A percentile compares a stretch with the other conserved stretches of the same genome.
Conservation (phyloP, 2,797 vertebrate species). For the Saguinus oedipus region DNA sequence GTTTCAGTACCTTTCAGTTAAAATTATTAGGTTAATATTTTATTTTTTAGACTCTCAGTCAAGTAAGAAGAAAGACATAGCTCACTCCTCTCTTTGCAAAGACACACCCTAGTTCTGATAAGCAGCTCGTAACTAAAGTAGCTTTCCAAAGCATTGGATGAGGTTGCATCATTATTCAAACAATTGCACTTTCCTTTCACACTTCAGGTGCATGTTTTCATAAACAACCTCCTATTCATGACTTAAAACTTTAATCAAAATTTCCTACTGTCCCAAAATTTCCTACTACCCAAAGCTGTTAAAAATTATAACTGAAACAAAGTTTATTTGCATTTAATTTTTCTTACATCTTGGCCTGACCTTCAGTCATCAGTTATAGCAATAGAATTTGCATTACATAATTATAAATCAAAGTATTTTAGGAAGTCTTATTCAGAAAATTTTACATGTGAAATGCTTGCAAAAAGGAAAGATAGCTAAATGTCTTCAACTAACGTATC, state of each 20-base stretch:
- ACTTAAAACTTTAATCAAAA: neutral
- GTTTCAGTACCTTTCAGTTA: neutral
- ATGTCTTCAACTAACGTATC: neutral
- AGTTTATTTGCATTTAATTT: slow-evolving; percentile 13
- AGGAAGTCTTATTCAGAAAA: neutral
- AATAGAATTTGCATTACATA: neutral
- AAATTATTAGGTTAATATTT: neutral
- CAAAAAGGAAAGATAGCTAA: neutral
- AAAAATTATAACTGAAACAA: neutral
- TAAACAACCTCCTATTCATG: neutral
- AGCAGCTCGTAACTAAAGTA: neutral
- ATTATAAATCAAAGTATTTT: neutral
- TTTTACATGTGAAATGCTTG: neutral
- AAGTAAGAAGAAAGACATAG: neutral
- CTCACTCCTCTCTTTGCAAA: accelerated
- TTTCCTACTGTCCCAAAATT: neutral
- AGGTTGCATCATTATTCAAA: neutral
- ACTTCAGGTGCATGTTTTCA: neutral
- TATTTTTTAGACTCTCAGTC: neutral
- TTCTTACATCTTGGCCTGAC: neutral
- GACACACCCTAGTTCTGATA: neutral
- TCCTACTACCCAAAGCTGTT: neutral
- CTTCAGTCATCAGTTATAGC: neutral
- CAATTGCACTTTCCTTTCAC: neutral
- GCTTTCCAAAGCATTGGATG: neutral